These are phyloP conservation scores for Psittacula cyanocephala DNA, from an alignment of 2,113 vertebrate species.

Conservation along the genomic window DNA sequence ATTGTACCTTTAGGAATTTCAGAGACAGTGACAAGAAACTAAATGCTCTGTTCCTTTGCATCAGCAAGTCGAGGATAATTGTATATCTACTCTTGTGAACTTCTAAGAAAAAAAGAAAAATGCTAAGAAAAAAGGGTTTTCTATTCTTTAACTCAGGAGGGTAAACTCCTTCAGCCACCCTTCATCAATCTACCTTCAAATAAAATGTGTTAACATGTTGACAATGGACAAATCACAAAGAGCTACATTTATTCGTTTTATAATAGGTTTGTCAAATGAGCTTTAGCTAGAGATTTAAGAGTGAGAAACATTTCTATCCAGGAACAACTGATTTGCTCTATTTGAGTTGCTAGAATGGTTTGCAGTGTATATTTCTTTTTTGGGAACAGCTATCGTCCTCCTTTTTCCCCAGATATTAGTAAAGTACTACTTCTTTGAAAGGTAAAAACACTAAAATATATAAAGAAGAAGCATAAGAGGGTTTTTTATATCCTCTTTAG, in stretches of 20 bases:
- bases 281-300: slow-evolving; percentile 75
- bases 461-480: slow-evolving; percentile 36
- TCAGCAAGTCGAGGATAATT: slow-evolving; percentile 89
- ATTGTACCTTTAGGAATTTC: slow-evolving; percentile 99
- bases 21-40: slow-evolving; percentile 99
- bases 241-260: slow-evolving; percentile 83
- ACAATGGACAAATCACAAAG: slow-evolving; percentile 85
- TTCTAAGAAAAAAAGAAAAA: slow-evolving; percentile 78
- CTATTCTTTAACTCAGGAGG: slow-evolving; percentile 84
- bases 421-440: slow-evolving; percentile 40
- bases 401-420: slow-evolving; percentile 46
- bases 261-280: slow-evolving; percentile 84
- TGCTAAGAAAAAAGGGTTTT: slow-evolving; percentile 80
- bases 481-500: slow-evolving; percentile 62
- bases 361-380: slow-evolving; percentile 28
- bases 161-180: slow-evolving; percentile 83
- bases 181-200: slow-evolving; percentile 84
- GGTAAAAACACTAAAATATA: slow-evolving; percentile 44
- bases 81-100: slow-evolving; percentile 91
- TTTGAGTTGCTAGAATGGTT: slow-evolving; percentile 64
- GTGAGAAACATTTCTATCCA: slow-evolving; percentile 75
- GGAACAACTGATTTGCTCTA: slow-evolving; percentile 68
- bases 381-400: neutral
- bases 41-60: slow-evolving; percentile 99
- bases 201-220: slow-evolving; percentile 84